Base-by-base conservation (phyloP, 2,888 invertebrate species). In the Amorpha juglandis region DNA sequence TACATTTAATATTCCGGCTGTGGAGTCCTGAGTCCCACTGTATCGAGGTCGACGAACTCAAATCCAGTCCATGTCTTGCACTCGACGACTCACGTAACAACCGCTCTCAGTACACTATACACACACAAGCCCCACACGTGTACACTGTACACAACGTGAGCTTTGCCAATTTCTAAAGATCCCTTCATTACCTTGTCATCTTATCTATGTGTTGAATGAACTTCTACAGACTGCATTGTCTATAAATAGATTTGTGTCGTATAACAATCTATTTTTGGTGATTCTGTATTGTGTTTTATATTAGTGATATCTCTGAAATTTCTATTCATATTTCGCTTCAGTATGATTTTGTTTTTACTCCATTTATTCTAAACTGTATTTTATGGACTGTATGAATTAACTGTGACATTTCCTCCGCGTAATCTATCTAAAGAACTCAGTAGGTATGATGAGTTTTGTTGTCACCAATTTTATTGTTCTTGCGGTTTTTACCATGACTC, bases 41-140 rank as follows among this genome's bases (percentile, higher is more conserved):
- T 82, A 82, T 79, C 75, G 85, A 82, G 90, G 91, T 91, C 90
- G 83, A 77, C 77, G 90, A 88, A 86, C 92, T 90, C 84, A 71
- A 86, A 90, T 89, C 92, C 92, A 92, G 91, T 90, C 87, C 88
- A 87, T 81, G 91, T 88, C 91, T 92, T 92, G 88, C 89, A 87
- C 83, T 87, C 88, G 86, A 82, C 86, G 84, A 71, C 87, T 85
- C 88, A 90, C 91, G 90, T 90, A 91, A 91, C 88, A 86, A 83
- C 88, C 84, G 87, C 88, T 88, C 87, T 87, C 86, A 85, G 86
- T 86, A 84, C 84, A 80, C 53, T 50, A 19, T 53, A 64, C 63
- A 52, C 66, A 73, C 69, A 73, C 68, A 77, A 77, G 70, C 73
- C 73, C 72, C 68, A 73, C 70, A 72, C 73, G 74, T 73, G 69